Evolutionary conservation across 2,888 invertebrate species (phyloP), one percentile per base, ranked within the genome.

Genomic region (Apotomis capreana): DNA sequence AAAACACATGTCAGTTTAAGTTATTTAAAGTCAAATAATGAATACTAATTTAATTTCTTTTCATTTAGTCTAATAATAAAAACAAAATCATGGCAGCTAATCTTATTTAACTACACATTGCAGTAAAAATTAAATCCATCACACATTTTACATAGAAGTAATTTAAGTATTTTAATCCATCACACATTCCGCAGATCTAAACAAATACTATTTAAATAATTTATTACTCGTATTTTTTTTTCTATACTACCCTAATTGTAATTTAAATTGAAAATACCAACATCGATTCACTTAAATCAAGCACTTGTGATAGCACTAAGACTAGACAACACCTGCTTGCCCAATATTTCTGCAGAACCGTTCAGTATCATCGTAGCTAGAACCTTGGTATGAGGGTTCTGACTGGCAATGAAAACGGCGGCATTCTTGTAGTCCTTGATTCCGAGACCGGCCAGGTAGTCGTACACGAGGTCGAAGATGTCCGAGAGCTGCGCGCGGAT

Each of bases 401-500:
- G 76, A 4, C 81, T 74, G 3, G 85, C 79, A 4, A 92, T 77
- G 61, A 88, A 87, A 44, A 74, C 79, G 26, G 86, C 88, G 0
- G 88, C 91, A 4, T 79, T 81, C 64, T 78, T 79, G 77, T 93
- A 93, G 75, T 92, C 91, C 0, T 88, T 82, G 13, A 93, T 67
- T 0, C 90, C 91, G 74, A 93, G 75, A 0, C 91, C 91, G 0
- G 88, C 87, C 4, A 92, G 78, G 75, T 89, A 92, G 74, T 93
- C 92, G 68, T 91, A 93, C 0, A 91, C 92, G 3, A 92, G 81
- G 26, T 92, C 91, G 65, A 88, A 86, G 5, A 93, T 60, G 5
- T 90, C 91, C 0, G 81, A 77, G 0, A 92, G 78, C 67, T 88
- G 86, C 0, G 76, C 78, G 63, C 83, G 90, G 52, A 92, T 80